Conservation (phyloP, 2,888 invertebrate genomes). For the Drosophila pseudotalamancana region DNA sequence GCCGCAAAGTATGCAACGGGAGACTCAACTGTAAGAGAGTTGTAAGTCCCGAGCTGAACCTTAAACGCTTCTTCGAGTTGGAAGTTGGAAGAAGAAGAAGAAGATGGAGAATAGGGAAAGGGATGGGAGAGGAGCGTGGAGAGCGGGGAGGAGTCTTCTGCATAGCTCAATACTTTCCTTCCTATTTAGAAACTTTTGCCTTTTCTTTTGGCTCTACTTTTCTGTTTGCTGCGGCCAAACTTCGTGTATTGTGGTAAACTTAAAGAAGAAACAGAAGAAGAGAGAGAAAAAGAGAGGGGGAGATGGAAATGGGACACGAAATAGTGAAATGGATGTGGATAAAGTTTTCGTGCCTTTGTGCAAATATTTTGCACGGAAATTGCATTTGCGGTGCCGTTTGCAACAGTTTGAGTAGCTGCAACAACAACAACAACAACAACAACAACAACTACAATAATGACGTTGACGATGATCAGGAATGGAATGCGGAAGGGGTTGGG, state of each 20-base stretch:
- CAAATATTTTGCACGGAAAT: constrained; percentile 69
- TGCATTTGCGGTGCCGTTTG: constrained; percentile 61
- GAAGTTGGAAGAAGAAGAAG: not conserved
- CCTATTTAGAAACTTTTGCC: constrained; percentile 23
- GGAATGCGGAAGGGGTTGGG: not conserved
- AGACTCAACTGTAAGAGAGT: constrained; percentile 34
- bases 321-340: constrained; percentile 1
- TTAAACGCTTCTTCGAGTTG: constrained; percentile 28
- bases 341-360: constrained; percentile 59
- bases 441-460: constrained; percentile 3
- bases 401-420: constrained; percentile 40
- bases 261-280: too few species aligned
- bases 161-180: constrained; percentile 24
- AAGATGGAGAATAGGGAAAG: not conserved
- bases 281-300: not conserved
- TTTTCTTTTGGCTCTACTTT: constrained; percentile 10
- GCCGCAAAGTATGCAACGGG: constrained; percentile 41
- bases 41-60: too few species aligned
- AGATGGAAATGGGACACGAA: constrained; percentile 3
- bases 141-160: not conserved
- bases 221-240: constrained; percentile 23
- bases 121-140: not conserved
- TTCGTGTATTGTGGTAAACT: constrained; percentile 25
- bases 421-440: constrained; percentile 23
- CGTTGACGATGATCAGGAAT: not conserved